Conservation (phyloP, 2,113 vertebrate species). For the Sylvilagus bachmani region DNA sequence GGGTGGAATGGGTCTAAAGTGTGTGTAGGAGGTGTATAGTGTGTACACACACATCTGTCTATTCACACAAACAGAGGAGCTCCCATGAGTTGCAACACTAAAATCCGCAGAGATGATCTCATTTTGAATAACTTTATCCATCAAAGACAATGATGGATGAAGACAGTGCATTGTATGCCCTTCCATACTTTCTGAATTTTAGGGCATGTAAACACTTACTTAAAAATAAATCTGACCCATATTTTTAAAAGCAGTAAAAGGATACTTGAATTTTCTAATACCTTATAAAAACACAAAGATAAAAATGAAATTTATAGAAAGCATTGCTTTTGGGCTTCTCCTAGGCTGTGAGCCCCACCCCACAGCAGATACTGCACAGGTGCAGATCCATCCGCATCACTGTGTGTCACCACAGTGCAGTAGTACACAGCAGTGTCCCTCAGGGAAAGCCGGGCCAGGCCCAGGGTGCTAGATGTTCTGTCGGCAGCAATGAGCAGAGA, state of each 20-base stretch:
- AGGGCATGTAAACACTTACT: not conserved
- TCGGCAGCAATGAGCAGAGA: slow-evolving; percentile 54
- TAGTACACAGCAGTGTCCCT: slow-evolving; percentile 56
- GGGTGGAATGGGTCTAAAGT: not conserved
- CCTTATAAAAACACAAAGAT: not conserved
- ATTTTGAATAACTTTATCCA: not conserved
- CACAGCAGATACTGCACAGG: not conserved
- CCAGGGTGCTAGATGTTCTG: slow-evolving; percentile 59
- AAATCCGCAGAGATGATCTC: not conserved
- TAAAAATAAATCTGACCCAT: not conserved
- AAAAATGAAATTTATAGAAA: not conserved
- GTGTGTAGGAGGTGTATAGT: not conserved
- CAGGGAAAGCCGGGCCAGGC: not conserved
- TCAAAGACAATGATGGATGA: not conserved
- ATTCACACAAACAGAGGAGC: not conserved
- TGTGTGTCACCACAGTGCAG: slow-evolving; percentile 61
- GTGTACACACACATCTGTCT: not conserved
- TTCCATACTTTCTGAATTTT: not conserved
- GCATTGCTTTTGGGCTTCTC: not conserved
- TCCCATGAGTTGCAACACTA: not conserved
- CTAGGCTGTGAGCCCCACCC: too few species aligned
- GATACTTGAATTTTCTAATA: not conserved
- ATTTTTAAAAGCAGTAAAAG: not conserved
- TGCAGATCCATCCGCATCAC: not conserved
- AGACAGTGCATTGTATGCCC: not conserved